phyloP scores from a whole-genome alignment of 1,140 invertebrate genomes.

The Temnothorax nylanderi region DNA sequence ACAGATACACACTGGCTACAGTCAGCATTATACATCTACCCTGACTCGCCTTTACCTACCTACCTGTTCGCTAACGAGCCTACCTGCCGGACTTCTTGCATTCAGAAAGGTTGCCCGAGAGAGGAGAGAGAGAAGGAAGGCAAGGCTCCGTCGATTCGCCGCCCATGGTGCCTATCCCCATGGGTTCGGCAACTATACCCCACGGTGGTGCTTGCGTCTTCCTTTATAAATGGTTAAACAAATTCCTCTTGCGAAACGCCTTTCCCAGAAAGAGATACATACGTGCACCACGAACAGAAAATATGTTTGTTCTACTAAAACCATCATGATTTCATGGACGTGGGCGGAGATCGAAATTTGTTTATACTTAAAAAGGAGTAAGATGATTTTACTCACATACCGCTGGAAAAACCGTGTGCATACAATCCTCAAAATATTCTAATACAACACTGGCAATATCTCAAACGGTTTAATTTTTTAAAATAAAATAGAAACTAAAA shows the following conservation, averaged over 20 bases:
- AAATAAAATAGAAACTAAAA: not conserved
- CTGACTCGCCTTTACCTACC: conserved; percentile 77
- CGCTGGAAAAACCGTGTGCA: not conserved
- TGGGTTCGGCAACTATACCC: conserved; percentile 67
- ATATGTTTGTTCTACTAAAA: conserved; percentile 1
- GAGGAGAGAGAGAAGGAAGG: conserved; percentile 27
- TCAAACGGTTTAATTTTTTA: not conserved
- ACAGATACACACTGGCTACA: conserved; percentile 78
- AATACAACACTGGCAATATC: not conserved
- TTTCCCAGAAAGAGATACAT: conserved; percentile 71
- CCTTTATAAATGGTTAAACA: conserved; percentile 80
- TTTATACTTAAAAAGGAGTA: not conserved
- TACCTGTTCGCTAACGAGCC: conserved; percentile 85
- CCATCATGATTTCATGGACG: not conserved
- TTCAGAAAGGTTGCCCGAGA: conserved; percentile 74
- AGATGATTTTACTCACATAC: not conserved
- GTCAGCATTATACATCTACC: conserved; percentile 82
- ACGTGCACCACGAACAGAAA: not conserved
- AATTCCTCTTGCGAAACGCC: conserved; percentile 77
- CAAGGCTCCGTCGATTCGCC: conserved; percentile 42
- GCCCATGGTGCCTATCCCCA: conserved; percentile 55
- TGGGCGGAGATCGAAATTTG: not conserved
- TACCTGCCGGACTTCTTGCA: conserved; percentile 84
- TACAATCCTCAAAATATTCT: not conserved
- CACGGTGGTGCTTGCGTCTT: conserved; percentile 75